A percentile compares a stretch with the other conserved stretches of the same genome.
These are phyloP conservation scores for Acanthurus lineatus DNA, from an alignment of 2,797 vertebrate species.

Conservation along the genomic window DNA sequence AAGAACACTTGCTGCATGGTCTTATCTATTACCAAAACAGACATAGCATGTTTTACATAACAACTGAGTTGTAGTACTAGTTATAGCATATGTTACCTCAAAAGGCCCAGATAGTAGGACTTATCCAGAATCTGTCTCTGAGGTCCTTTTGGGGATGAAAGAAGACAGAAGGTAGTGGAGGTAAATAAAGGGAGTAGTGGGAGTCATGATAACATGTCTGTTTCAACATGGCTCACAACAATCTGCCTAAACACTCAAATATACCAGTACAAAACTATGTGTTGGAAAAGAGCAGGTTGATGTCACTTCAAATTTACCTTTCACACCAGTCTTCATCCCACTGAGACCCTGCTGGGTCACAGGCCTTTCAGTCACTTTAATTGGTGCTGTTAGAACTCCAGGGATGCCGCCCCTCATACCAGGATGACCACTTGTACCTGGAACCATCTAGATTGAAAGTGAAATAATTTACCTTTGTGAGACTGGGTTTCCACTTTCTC, in stretches of 20 bases:
- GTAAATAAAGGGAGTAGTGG: constrained; percentile 8
- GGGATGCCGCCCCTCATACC: constrained; percentile 85
- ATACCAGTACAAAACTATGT: neutral
- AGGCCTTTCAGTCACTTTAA: constrained; percentile 95
- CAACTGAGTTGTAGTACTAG: neutral
- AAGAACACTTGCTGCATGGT: neutral
- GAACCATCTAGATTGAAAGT: constrained; percentile 85
- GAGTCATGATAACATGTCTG: neutral
- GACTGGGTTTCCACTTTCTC: neutral
- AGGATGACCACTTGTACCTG: constrained; percentile 89
- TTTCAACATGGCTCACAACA: neutral
- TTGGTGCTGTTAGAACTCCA: constrained; percentile 92
- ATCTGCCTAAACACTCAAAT: neutral
- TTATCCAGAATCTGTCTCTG: constrained; percentile 99
- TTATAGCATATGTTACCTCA: constrained; percentile 86
- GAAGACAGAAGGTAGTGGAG: neutral
- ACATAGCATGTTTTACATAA: neutral
- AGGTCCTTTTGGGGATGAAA: constrained; percentile 85
- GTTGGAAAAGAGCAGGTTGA: neutral
- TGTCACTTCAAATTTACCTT: constrained; percentile 83
- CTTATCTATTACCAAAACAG: neutral
- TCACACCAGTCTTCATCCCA: constrained; percentile 96
- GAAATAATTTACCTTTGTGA: neutral
- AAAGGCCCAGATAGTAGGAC: constrained; percentile 95
- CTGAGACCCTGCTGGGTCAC: constrained; percentile 98